Evolutionary conservation across 35 echinoderm and acorn worm genomes (phyloP), one percentile per base, ranked within the genome.

Genomic region (Diadema setosum): DNA sequence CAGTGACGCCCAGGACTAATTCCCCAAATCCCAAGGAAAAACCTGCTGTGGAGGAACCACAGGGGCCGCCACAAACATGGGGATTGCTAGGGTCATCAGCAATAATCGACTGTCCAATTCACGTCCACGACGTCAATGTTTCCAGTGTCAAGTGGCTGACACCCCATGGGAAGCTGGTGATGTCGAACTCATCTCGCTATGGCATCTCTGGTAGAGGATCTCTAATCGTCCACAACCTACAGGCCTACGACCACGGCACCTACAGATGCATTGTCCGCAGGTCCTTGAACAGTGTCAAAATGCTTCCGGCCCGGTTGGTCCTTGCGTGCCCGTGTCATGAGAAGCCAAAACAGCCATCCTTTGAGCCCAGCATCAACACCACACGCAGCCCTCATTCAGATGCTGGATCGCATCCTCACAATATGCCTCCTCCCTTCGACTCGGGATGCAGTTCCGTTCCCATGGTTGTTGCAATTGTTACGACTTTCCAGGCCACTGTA

Each of bases 401-500:
- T 12, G 30, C 67, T 14, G 48, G 20, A 11, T 37, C 44, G 2
- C 45, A 57, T 24, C 67, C 45, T 80, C 34, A 80, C 49, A 20
- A 88, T 65, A 56, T 30, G 40, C 45, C 24, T 5, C 81, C 45
- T 11, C 45, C n/a, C 18, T 31, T 4, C 14, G 49, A 83, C 11
- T 16, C 49, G 20, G 4, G 30, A 55, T 91, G 89, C 64, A 85
- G 46, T 42, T 69, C 33, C 31, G 82, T 91, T 43, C 89, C 89
- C 29, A 56, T 91, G 48, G 89, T 83, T 0, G 89, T 91, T 35
- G 89, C 89, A 16, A 65, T 91, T 11, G 60, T 91, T 5, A 91
- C 80, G 31, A 91, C 89, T 35, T 91, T 91, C 65, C 89, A 91
- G 76, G 89, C 46, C 14, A 91, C 89, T 30, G 81, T 91, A 3